Percentiles rank a stretch among this genome's conserved stretches.
These are phyloP conservation scores for Sebastiscus albofasciatus DNA, from an alignment of 2,797 vertebrate species.

Conservation along the genomic window DNA sequence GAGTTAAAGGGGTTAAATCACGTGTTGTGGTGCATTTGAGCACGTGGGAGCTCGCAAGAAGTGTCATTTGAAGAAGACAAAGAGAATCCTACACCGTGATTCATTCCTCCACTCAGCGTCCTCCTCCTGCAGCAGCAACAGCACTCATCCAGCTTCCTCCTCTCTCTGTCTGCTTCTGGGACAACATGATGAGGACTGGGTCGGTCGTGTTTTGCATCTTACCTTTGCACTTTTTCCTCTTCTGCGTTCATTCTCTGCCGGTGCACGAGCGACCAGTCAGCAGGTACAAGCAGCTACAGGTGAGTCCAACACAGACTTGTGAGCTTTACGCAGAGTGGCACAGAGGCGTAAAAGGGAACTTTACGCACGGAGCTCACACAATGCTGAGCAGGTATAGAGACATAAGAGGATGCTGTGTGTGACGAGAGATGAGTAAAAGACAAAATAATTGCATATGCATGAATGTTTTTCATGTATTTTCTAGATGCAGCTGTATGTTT, in stretches of 20 bases:
- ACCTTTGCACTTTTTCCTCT: conserved; percentile 45
- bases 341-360: no score
- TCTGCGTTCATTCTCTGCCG: conserved; percentile 36
- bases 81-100: not conserved
- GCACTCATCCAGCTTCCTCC: not conserved
- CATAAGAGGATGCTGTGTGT: not conserved
- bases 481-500: not conserved
- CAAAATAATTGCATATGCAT: not conserved
- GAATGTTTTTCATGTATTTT: not conserved
- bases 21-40: conserved; percentile 1
- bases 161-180: not conserved
- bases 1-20: conserved; percentile 50
- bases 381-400: not conserved
- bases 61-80: conserved; percentile 33
- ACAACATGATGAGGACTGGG: conserved; percentile 29
- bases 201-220: conserved; percentile 39
- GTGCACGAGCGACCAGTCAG: not conserved
- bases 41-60: conserved; percentile 3
- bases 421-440: not conserved
- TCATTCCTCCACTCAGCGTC: not conserved
- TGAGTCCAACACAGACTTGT: conserved; percentile 19
- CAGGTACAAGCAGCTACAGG: conserved; percentile 38
- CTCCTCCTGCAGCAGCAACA: not conserved
- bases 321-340: not conserved
- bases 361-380: not conserved